phyloP scores from a whole-genome alignment of 2,797 vertebrate species.

The Halcyon leucocephala region DNA sequence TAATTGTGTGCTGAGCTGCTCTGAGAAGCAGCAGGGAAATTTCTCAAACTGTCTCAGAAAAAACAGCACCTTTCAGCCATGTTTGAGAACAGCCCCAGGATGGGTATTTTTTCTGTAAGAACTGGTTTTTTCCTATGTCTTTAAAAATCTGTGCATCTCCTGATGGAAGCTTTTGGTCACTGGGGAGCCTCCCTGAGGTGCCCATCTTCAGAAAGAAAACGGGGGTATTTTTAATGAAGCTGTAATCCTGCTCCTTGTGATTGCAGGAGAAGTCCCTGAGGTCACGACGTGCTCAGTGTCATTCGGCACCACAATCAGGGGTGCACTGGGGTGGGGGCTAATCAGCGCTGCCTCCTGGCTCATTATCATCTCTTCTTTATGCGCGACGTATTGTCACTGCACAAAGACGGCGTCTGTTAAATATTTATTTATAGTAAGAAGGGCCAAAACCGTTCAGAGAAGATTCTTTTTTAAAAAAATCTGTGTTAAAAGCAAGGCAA shows the following conservation, averaged over 20 bases:
- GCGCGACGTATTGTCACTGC: neutral
- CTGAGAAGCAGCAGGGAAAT: too few relatives aligned
- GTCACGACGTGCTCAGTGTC: neutral
- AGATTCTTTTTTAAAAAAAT: neutral
- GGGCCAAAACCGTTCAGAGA: neutral
- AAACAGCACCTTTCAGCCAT: too few relatives aligned
- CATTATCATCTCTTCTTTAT: slow-evolving; percentile 51
- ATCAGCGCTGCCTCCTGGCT: neutral
- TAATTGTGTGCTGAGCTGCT: too few relatives aligned
- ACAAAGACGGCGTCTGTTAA: neutral
- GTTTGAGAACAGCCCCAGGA: neutral
- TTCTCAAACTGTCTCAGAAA: too few relatives aligned
- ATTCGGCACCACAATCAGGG: neutral
- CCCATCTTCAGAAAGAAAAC: neutral
- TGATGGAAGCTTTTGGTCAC: neutral
- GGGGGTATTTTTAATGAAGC: neutral
- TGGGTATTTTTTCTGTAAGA: neutral
- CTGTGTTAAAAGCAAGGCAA: neutral
- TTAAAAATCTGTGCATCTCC: neutral
- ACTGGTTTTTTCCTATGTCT: neutral
- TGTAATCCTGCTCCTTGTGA: neutral
- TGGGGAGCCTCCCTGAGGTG: neutral
- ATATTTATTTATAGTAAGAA: neutral
- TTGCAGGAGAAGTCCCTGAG: neutral
- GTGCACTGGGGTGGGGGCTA: neutral